These are phyloP conservation scores for Gallinago stenura DNA, from an alignment of 2,797 vertebrate genomes.

Conservation along the genomic window DNA sequence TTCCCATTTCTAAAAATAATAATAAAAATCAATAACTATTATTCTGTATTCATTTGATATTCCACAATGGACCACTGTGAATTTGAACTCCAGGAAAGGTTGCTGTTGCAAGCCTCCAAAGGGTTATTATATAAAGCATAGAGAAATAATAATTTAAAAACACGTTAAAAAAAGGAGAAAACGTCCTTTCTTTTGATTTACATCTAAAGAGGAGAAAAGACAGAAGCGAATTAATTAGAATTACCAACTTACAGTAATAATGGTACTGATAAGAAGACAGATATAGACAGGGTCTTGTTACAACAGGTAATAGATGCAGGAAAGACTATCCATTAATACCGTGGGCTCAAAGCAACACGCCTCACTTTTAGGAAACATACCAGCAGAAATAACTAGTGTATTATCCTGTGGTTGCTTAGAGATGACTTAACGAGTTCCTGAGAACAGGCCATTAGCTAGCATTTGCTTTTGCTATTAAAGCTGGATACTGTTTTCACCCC, in stretches of 20 bases:
- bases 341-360: constrained; percentile 77
- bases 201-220: constrained; percentile 31
- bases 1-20: constrained; percentile 72
- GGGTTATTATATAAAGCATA: constrained; percentile 41
- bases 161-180: neutral
- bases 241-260: constrained; percentile 43
- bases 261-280: constrained; percentile 43
- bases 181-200: constrained; percentile 22
- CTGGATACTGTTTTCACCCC: constrained; percentile 93
- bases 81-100: constrained; percentile 67
- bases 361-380: constrained; percentile 88
- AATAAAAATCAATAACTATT: constrained; percentile 76
- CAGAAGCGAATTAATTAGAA: constrained; percentile 35
- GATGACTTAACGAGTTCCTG: constrained; percentile 92
- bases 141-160: constrained; percentile 68
- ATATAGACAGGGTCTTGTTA: constrained; percentile 58
- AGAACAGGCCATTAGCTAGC: constrained; percentile 93
- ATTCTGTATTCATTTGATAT: constrained; percentile 69
- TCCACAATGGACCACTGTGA: constrained; percentile 70
- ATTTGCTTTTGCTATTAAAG: constrained; percentile 99
- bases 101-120: constrained; percentile 57
- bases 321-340: constrained; percentile 74
- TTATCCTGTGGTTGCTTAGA: constrained; percentile 89
- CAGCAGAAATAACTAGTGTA: constrained; percentile 89
- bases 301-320: constrained; percentile 80